These are phyloP conservation scores for Cotesia vestalis DNA, from an alignment of 1,140 invertebrate genomes.

Conservation along the genomic window DNA sequence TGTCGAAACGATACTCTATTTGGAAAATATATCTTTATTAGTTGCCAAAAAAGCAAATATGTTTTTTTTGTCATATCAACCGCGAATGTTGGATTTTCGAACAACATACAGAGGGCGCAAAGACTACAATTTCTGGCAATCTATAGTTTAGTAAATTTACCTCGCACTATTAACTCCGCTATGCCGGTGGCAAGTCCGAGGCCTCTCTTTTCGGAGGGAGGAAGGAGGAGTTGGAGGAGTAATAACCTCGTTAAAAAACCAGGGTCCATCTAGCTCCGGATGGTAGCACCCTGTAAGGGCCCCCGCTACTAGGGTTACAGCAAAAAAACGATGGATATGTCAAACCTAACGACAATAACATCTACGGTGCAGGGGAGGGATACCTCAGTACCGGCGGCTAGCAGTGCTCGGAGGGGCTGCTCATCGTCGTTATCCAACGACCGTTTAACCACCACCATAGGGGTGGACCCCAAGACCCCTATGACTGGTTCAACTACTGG, in stretches of 20 bases:
- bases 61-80: too few species aligned
- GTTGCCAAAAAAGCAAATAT: too few species aligned
- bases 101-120: too few species aligned
- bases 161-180: neutral
- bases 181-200: neutral
- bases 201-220: too few species aligned
- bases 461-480: neutral
- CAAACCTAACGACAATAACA: neutral
- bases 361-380: conserved; percentile 14
- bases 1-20: conserved; percentile 73
- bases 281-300: too few species aligned
- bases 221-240: too few species aligned
- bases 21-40: conserved; percentile 5
- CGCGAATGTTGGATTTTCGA: too few species aligned
- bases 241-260: too few species aligned
- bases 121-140: too few species aligned
- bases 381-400: neutral
- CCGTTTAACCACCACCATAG: neutral
- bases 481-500: neutral
- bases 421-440: neutral
- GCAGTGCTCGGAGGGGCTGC: neutral
- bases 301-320: neutral
- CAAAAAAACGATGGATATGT: neutral
- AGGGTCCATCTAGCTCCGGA: too few species aligned
- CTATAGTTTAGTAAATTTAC: too few species aligned